Base-by-base conservation (phyloP, 1,140 invertebrate genomes). In the Drosophila kikkawai region DNA sequence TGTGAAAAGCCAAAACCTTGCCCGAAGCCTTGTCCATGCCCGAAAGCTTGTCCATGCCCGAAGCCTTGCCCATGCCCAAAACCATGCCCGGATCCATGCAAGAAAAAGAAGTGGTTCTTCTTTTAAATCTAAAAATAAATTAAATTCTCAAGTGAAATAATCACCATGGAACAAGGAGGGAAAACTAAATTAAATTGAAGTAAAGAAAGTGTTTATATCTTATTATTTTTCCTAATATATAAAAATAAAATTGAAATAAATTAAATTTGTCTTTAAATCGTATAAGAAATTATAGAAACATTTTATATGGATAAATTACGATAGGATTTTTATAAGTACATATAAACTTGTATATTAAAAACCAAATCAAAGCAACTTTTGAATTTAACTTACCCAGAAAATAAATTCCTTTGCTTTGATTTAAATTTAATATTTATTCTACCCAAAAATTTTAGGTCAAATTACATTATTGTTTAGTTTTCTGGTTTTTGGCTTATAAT, bases 301-400 rank as follows among this genome's bases (percentile, higher is more conserved):
- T 29, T 5, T 29, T 29, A 29, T 6, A 29, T 26, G 22, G 22
- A 26, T 26, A 26, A 26, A 26, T 26, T 26, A 26, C 4, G 22
- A 26, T 26, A 26, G 2, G 22, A 26, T 26, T 26, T 26, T 26
- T 2, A 4, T 26, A 26, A 26, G 4, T 3, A 26, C 22, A 26
- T 29, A 29, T 29, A 0, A 6, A 29, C 26, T 6, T 0, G 6
- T 6, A 29, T 29, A 17, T 5, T 44, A 39, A 39, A 29, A n/a
- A 4, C 9, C 26, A 3, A 15, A 61, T 22, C 55, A 22, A 22
- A 64, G 61, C 11, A 41, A 22, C 56, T 42, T 11, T 60, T n/a
- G 26, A 64, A 9, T 44, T 34, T 4, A 34, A 17, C 11, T 15
- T 22, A 26, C 8, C 7, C 1, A 17, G 2, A 29, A 19, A 29